Base-by-base conservation (phyloP, 2,888 invertebrate species). In the Tortrix viridana region DNA sequence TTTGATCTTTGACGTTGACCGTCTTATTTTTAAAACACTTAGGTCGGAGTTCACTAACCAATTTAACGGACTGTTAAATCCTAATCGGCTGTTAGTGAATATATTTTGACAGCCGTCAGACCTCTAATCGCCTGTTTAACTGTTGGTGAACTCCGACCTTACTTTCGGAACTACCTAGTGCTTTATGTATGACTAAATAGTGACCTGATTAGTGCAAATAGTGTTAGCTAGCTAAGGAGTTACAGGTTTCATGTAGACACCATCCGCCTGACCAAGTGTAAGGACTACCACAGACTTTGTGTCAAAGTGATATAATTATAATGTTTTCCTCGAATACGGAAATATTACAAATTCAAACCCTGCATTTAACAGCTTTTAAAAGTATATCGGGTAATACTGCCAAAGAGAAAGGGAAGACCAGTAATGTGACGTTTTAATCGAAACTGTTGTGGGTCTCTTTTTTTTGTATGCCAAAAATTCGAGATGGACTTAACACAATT, bases 241-340 rank as follows among this genome's bases (percentile, higher is more conserved):
- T n/a, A 47, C 20, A 12, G 49, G 48, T 58, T 41, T 23, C 22
- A 32, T 22, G n/a, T n/a, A 26, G 49, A 43, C 44, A 55, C 49
- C n/a, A 44, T n/a, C 19, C 16, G 12, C 26, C 19, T 26, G 50
- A 57, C 62, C 62, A 62, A 57, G 56, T 62, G 62, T 62, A 62
- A 62, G 62, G 56, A 61, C 50, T 62, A 57, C 62, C 56, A 57
- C 56, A 57, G 62, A 62, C 56, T 46, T 48, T 22, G 56, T 43
- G 61, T 62, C 61, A 56, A 53, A 41, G 61, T 62, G 61, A 62
- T 62, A 62, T 56, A 61, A 23, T 55, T 23, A 60, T 61, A 48
- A 61, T 61, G 49, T 50, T 61, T 49, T 49, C 49, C 55, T 61
- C 55, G 6, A 57, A 38, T 61, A 62, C 47, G 32, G 32, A 50